Conservation (phyloP, 2,797 vertebrate species). For the Sparus aurata region DNA sequence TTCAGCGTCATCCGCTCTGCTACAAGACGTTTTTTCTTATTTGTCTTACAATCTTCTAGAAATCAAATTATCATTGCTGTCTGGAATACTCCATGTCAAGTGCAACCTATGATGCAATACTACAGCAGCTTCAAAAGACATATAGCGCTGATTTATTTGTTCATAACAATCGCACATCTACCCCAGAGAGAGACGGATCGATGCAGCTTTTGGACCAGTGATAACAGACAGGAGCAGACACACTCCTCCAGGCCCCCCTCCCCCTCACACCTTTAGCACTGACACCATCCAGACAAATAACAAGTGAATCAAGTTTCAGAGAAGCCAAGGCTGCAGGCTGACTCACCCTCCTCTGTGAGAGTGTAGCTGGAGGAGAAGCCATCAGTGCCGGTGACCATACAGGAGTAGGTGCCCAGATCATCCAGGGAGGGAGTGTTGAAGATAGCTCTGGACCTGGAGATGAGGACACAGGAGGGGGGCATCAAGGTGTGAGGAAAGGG, state of each 20-base stretch:
- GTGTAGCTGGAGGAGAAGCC: conserved; percentile 95
- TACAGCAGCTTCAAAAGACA: conserved; percentile 1
- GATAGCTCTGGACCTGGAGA: conserved; percentile 90
- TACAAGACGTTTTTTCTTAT: neutral
- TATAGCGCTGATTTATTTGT: neutral
- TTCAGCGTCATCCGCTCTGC: neutral
- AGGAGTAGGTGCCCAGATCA: conserved; percentile 95
- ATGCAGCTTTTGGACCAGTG: conserved; percentile 52
- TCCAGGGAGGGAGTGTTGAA: conserved; percentile 94
- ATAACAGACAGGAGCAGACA: conserved; percentile 23
- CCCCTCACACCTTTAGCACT: conserved; percentile 27
- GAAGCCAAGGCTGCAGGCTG: conserved; percentile 28
- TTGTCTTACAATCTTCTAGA: neutral
- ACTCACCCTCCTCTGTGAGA: conserved; percentile 95
- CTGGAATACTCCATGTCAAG: neutral
- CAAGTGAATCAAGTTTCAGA: conserved; percentile 34
- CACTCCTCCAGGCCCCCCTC: conserved; percentile 12
- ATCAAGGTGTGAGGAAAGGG: neutral
- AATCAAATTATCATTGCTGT: neutral
- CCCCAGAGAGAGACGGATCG: conserved; percentile 8
- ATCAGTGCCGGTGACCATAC: conserved; percentile 93
- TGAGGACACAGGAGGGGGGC: conserved; percentile 7
- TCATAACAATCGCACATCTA: conserved; percentile 32
- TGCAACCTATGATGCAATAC: neutral
- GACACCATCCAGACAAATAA: conserved; percentile 40